Evolutionary conservation across 2,888 invertebrate species (phyloP), one percentile per base, ranked within the genome.

Genomic region (Lysandra coridon): DNA sequence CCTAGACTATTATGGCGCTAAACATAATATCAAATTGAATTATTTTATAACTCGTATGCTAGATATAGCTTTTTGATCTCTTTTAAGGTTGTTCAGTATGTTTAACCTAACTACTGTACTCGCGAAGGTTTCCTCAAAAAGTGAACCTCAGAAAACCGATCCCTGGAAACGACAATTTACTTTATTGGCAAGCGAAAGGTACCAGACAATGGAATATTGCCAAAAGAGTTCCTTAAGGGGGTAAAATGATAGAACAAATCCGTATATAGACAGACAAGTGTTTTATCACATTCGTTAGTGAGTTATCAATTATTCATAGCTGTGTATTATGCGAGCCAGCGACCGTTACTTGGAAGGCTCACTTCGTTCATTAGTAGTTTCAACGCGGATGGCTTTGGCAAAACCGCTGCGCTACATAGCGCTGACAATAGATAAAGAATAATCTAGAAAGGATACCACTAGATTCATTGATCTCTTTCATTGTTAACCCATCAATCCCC

Each of bases 281-380:
- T 92, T 90, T 90, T 90, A 90, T 91, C 91, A 90, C 89, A 90
- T 92, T 91, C 86, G 91, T 91, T 89, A 89, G 89, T 86, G 85
- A 60, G 85, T 83, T 90, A 93, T 94, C 91, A 93, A 93, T 94
- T 91, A 94, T 94, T 93, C 93, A 94, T 92, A 90, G 87, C 87
- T 69, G 85, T 84, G 86, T 90, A 88, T 91, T 92, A 93, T 93
- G 92, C 91, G 89, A 89, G 92, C 90, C 88, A 88, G 84, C 88
- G 85, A 91, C 93, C 92, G 93, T 92, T 94, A 93, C 93, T 92
- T 93, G 92, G 93, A 94, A 94, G 91, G 89, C 91, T 92, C 88
- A 90, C 87, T 88, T 85, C 85, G 87, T 91, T 92, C 94, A 94
- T 94, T 94, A 92, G 94, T 93, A 93, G 91, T 94, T 91, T 87